A percentile compares a stretch with the other conserved stretches of the same genome.
phyloP scores from a whole-genome alignment of 30 jellyfish, hydroid and myxozoan species.

The Nemopilema nomurai region DNA sequence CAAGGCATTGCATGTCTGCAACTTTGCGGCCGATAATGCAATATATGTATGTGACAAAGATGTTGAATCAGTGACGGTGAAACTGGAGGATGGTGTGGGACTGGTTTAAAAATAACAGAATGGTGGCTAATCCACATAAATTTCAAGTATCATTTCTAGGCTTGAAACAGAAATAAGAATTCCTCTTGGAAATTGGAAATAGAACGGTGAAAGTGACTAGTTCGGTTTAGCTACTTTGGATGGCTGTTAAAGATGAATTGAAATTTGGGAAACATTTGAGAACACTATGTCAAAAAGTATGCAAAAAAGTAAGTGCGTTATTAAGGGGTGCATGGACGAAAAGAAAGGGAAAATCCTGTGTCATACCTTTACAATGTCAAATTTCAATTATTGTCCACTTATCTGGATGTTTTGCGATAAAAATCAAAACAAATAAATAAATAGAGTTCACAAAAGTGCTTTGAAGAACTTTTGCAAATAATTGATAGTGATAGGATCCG shows the following conservation, averaged over 20 bases:
- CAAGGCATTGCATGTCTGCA: too few species aligned
- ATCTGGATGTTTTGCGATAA: background rate
- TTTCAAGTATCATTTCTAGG: slow-evolving; percentile 15
- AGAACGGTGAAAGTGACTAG: background rate
- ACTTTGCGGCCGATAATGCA: slow-evolving; percentile 10
- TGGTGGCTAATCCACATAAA: background rate
- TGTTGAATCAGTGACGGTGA: slow-evolving; percentile 11
- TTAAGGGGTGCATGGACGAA: slow-evolving; percentile 19
- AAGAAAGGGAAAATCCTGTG: background rate
- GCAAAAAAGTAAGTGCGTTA: slow-evolving; percentile 17
- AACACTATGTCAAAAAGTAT: slow-evolving; percentile 4
- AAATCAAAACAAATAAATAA: background rate
- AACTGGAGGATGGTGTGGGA: background rate
- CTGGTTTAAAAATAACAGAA: slow-evolving; percentile 12
- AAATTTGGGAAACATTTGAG: slow-evolving; percentile 1
- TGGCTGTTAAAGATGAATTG: slow-evolving; percentile 8
- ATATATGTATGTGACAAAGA: background rate
- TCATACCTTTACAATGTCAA: background rate
- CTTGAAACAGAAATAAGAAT: background rate
- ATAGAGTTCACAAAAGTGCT: background rate
- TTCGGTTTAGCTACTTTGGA: background rate
- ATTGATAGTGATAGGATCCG: background rate
- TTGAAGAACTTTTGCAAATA: background rate
- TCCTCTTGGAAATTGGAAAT: slow-evolving; percentile 8
- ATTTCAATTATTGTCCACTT: background rate